Evolutionary conservation across 2,888 invertebrate species (phyloP), one percentile per base, ranked within the genome.

Genomic region (Laspeyria flexula): DNA sequence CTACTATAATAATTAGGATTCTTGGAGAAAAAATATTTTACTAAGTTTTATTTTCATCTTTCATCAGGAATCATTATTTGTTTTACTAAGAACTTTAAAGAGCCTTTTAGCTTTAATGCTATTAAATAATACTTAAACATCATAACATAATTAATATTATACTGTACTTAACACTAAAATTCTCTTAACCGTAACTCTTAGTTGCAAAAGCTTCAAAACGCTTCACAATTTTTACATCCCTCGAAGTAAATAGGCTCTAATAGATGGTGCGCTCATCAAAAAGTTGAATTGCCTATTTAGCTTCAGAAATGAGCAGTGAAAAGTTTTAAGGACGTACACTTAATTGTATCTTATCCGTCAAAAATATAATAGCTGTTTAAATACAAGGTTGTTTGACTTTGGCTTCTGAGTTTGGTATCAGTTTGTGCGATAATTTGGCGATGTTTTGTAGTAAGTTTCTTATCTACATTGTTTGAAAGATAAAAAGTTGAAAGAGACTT

Each of bases 261-360:
- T 64, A 59, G 70, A 67, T 69, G 59, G 68, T 53, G 56, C 51
- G 60, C 55, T 65, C 72, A 77, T 77, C 75, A 78, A 65, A 77
- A 79, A 79, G 77, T 79, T 79, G 71, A 55, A 78, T 78, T 77
- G 77, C 72, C 75, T 78, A 71, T 73, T 78, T 77, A 71, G 72
- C 68, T 52, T 33, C 65, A 64, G 62, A 69, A 66, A 71, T 65
- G 68, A 69, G 66, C 54, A 49, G 35, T 46, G 38, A 30, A 53
- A 65, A 66, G 51, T 64, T 60, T 60, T 52, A 56, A 67, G 61
- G 65, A 68, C 57, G 59, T 56, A 50, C 46, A 61, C 43, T 43
- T 65, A 69, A 75, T 71, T 56, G 59, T 59, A 59, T 62, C 57
- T 51, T 51, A 65, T 66, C 60, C 63, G 60, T 75, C 73, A 73